These are phyloP conservation scores for Takifugu bimaculatus DNA, from an alignment of 2,113 vertebrate genomes.

Conservation along the genomic window DNA sequence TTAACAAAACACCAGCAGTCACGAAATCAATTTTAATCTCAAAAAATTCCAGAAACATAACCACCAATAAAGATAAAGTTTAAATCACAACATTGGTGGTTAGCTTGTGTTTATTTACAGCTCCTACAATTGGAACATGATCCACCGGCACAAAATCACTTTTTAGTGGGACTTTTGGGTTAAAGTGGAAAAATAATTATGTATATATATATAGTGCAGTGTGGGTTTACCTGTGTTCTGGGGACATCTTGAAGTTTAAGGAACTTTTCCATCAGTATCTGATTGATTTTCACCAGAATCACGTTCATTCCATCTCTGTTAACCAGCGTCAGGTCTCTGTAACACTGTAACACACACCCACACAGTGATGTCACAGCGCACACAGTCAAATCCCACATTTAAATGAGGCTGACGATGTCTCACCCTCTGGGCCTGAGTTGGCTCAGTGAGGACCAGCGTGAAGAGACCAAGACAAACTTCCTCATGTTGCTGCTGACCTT, in stretches of 20 bases:
- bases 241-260: slow-evolving; percentile 87
- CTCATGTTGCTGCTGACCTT: slow-evolving; percentile 91
- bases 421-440: slow-evolving; percentile 89
- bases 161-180: too few relatives aligned
- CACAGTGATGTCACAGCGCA: slow-evolving; percentile 1
- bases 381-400: slow-evolving; percentile 2
- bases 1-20: too few relatives aligned
- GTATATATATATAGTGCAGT: too few relatives aligned
- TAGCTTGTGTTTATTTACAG: too few relatives aligned
- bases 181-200: too few relatives aligned
- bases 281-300: slow-evolving; percentile 92
- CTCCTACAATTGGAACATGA: too few relatives aligned
- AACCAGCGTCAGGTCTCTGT: slow-evolving; percentile 88
- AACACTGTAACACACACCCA: slow-evolving; percentile 75
- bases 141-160: too few relatives aligned
- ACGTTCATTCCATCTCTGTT: slow-evolving; percentile 91
- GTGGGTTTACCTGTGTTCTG: slow-evolving; percentile 56
- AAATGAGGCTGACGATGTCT: slow-evolving; percentile 3
- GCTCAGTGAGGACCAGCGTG: slow-evolving; percentile 83
- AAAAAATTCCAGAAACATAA: too few relatives aligned
- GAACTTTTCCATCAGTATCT: slow-evolving; percentile 95
- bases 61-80: too few relatives aligned
- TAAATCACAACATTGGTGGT: too few relatives aligned
- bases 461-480: slow-evolving; percentile 93
- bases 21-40: too few relatives aligned